Base-by-base conservation (phyloP, 2,888 invertebrate genomes). In the Dorcus parallelipipedus region DNA sequence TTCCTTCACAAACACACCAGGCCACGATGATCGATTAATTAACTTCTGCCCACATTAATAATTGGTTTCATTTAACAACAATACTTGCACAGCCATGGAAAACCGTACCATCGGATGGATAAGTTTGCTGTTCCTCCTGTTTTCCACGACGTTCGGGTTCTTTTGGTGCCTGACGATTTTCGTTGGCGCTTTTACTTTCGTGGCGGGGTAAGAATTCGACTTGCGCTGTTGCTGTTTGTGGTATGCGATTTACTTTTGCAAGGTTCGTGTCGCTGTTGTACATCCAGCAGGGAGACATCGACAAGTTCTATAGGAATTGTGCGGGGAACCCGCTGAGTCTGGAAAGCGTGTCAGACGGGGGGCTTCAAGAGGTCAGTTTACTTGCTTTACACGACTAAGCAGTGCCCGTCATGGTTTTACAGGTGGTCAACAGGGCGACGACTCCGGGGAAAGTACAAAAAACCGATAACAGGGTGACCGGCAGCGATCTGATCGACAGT, bases 401-500 rank as follows among this genome's bases (percentile, higher is more conserved):
- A 20, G 20, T 20, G 9, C 47, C 33, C 48, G 52, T 23, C 8
- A 10, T 54, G 6, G 10, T 14, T 43, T 63, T 54, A 40, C 59
- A 73, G 66, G 67, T 78, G 45, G 71, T 74, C n/a, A 69, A 70
- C 56, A 65, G 71, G 56, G 58, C 76, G 43, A 64, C 67, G 49
- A 75, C 70, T 62, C 75, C 76, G 38, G 73, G 73, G 57, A 71
- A 70, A 66, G 63, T 69, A 49, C 72, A 70, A 64, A 82, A 81
- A 68, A 73, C 77, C 56, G 84, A 85, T 70, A 79, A 72, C 65
- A 78, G 93, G 70, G 88, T 94, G 63, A 93, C 93, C 23, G 93
- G 93, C 26, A 91, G 93, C 70, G 89, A 89, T 69, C 84, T 90
- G 38, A 93, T 95, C 59, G 94, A 94, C 79, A 89, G 90, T 69